Percentiles rank a stretch among this genome's conserved stretches.
Evolutionary conservation across 1,140 invertebrate species (phyloP).

Genomic region (Paramacrobiotus metropolitanus): DNA sequence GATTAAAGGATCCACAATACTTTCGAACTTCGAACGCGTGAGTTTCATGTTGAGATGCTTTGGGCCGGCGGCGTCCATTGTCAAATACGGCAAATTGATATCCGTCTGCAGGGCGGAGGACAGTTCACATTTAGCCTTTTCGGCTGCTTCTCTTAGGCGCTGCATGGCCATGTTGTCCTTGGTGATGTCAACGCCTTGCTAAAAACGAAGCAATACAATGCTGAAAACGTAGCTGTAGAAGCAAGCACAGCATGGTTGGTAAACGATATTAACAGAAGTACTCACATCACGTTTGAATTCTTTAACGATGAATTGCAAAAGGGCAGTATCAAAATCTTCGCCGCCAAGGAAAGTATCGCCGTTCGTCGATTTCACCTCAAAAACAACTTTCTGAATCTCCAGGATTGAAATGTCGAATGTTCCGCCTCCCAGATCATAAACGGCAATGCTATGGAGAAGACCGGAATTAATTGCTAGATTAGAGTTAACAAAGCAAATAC

Average conservation of each 20-base stretch:
- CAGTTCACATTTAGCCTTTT: conserved; percentile 95
- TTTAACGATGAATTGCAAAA: conserved; percentile 65
- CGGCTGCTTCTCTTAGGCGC: conserved; percentile 84
- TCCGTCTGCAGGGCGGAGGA: conserved; percentile 80
- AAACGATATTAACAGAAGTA: too few species aligned
- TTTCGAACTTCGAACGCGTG: conserved; percentile 78
- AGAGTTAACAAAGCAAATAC: not conserved
- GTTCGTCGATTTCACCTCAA: conserved; percentile 92
- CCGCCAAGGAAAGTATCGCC: conserved; percentile 86
- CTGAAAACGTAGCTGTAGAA: too few species aligned
- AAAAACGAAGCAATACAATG: conserved; percentile 19
- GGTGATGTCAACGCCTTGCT: conserved; percentile 78
- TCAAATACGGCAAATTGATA: conserved; percentile 92
- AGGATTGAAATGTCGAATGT: conserved; percentile 90
- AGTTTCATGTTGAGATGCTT: conserved; percentile 96
- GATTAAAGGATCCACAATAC: conserved; percentile 68
- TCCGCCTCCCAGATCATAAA: conserved; percentile 87
- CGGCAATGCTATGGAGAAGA: conserved; percentile 54
- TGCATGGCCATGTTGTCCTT: conserved; percentile 99
- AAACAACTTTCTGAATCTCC: conserved; percentile 90
- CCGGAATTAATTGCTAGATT: not conserved
- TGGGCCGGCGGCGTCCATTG: conserved; percentile 87
- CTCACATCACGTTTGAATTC: conserved; percentile 94
- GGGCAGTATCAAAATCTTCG: conserved; percentile 86
- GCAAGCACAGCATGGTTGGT: too few species aligned